phyloP scores from a whole-genome alignment of 2,113 vertebrate species.

The Grus americana region DNA sequence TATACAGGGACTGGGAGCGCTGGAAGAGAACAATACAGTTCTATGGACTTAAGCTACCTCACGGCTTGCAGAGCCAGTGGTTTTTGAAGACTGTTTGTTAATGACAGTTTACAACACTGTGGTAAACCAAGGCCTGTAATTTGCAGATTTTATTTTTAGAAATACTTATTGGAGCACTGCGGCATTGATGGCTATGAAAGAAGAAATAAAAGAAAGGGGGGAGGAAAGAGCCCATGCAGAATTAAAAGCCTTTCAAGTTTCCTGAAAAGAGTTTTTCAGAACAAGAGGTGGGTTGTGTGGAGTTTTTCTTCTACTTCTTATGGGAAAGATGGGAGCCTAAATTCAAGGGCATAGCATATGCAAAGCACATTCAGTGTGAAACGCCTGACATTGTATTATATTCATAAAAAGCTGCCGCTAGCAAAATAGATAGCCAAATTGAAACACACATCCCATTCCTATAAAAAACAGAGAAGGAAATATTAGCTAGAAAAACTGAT shows the following conservation, averaged over 20 bases:
- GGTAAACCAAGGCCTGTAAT: conserved; percentile 47
- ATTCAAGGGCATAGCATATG: conserved; percentile 12
- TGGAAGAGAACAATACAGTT: background rate
- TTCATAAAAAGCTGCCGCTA: conserved; percentile 16
- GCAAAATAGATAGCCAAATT: conserved; percentile 20
- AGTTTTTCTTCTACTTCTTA: background rate
- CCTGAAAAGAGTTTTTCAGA: conserved; percentile 32
- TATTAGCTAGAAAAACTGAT: background rate
- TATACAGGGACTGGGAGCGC: background rate
- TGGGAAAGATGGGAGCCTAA: background rate
- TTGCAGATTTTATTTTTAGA: conserved; percentile 69
- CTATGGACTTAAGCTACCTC: background rate
- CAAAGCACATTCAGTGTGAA: conserved; percentile 5
- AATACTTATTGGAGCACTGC: conserved; percentile 19
- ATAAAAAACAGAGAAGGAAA: background rate
- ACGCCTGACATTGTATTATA: conserved; percentile 7
- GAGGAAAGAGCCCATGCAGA: background rate
- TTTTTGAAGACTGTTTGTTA: conserved; percentile 35
- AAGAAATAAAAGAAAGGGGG: conserved; percentile 25
- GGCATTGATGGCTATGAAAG: conserved; percentile 19
- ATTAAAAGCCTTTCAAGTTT: conserved; percentile 49
- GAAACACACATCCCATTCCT: background rate
- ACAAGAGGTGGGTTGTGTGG: background rate
- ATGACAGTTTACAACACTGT: conserved; percentile 29
- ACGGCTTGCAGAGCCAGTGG: background rate